Conservation (phyloP, 2,113 vertebrate genomes). For the Balaeniceps rex region DNA sequence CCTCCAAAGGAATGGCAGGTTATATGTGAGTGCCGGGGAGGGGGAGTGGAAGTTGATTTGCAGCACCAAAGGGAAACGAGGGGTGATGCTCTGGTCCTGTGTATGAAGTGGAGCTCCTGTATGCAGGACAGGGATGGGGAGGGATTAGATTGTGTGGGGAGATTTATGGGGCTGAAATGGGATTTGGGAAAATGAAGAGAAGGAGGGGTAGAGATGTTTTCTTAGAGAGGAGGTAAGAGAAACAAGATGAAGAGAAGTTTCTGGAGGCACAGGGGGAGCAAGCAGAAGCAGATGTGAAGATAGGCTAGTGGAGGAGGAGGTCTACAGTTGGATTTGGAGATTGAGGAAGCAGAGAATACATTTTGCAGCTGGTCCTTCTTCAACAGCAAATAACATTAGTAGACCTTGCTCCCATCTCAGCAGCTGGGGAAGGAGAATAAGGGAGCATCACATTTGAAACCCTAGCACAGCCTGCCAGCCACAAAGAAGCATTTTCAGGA, state of each 20-base stretch:
- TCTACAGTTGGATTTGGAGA: not conserved
- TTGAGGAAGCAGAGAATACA: not conserved
- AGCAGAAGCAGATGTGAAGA: not conserved
- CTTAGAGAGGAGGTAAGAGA: not conserved
- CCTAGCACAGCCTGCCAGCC: not conserved
- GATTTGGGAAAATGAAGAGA: not conserved
- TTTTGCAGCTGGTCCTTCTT: not conserved
- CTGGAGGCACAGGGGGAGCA: not conserved
- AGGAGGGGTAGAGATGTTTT: not conserved
- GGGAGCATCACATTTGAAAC: not conserved
- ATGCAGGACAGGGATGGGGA: not conserved
- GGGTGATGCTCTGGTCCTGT: not conserved
- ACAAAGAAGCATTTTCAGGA: not conserved
- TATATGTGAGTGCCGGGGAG: accelerated
- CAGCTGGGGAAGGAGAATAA: not conserved
- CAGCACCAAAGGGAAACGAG: not conserved
- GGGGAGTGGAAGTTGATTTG: not conserved
- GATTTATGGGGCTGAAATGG: not conserved
- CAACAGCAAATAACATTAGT: not conserved
- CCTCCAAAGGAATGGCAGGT: not conserved
- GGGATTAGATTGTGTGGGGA: accelerated
- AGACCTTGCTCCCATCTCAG: not conserved
- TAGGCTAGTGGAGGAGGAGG: not conserved
- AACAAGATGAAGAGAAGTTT: not conserved
- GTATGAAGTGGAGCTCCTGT: not conserved